Conservation (phyloP, 2,888 invertebrate species). For the Pollenia amentaria region DNA sequence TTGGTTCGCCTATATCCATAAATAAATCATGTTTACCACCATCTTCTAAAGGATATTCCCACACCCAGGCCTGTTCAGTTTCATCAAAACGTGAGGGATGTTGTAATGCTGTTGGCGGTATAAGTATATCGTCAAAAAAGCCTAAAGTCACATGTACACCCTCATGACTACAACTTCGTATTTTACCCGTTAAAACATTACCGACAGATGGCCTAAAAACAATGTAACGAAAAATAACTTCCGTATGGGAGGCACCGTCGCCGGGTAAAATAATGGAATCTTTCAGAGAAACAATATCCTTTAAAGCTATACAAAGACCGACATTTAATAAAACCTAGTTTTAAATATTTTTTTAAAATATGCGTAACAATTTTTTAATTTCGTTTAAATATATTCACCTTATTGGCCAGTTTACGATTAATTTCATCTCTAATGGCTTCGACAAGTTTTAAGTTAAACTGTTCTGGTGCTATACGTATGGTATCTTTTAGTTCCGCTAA, state of each 20-base stretch:
- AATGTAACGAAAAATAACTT: slow-evolving; percentile 96
- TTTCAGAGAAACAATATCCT: slow-evolving; percentile 94
- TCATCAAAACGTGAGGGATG: slow-evolving; percentile 97
- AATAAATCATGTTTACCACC: slow-evolving; percentile 94
- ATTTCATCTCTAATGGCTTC: slow-evolving; percentile 94
- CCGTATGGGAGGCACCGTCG: slow-evolving; percentile 97
- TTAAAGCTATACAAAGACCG: slow-evolving; percentile 96
- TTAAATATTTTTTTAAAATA: neutral
- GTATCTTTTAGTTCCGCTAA: slow-evolving; percentile 96
- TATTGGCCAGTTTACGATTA: slow-evolving; percentile 97
- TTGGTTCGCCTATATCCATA: slow-evolving; percentile 95
- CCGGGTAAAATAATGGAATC: slow-evolving; percentile 97
- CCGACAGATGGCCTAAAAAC: slow-evolving; percentile 98
- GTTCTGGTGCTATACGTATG: slow-evolving; percentile 93
- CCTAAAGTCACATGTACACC: slow-evolving; percentile 97
- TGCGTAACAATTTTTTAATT: neutral
- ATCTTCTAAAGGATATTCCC: slow-evolving; percentile 95
- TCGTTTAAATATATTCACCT: slow-evolving; percentile 86
- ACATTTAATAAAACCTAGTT: slow-evolving; percentile 95
- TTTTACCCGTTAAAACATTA: slow-evolving; percentile 96
- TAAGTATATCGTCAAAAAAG: slow-evolving; percentile 98
- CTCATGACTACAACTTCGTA: slow-evolving; percentile 94
- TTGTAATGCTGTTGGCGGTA: slow-evolving; percentile 95
- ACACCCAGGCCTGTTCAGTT: slow-evolving; percentile 97
- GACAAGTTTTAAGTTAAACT: slow-evolving; percentile 92